Base-by-base conservation (phyloP, 1,140 invertebrate species). In the Achroia grisella region DNA sequence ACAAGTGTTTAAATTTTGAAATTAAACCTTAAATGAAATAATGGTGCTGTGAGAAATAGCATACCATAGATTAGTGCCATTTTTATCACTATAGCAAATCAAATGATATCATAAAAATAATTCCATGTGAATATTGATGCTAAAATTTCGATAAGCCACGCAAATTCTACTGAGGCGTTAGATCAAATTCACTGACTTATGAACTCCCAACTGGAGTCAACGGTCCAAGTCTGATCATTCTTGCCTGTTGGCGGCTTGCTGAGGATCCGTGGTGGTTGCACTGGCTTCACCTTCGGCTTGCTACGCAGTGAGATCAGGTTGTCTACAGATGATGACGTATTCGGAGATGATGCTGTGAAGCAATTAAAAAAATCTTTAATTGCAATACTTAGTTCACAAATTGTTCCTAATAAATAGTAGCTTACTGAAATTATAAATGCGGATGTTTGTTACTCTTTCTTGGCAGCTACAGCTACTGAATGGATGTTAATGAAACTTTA, bases 141-240 rank as follows among this genome's bases (percentile, higher is more conserved):
- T 23, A 47, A 34, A 36, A 36, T 42, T 43, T 43, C 33, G 17
- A 29, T 11, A 44, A 44, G 42, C 42, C 17, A 11, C 33, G 6
- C 8, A 27, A n/a, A 23, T 23, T 23, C 17, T 23, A 23, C 17
- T 3, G 17, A 27, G 41, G 14, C 41, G 6, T 10, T 23, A 10
- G 14, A 12, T 14, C 33, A 39, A 10, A 10, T 23, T 33, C 39
- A 77, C 76, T 88, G 88, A 91, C 92, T 92, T 71, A 95, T 92
- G 63, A 95, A 95, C 71, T 94, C 93, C 94, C 94, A 95, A 65
- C 93, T 94, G 45, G 93, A 94, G 80, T 95, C 94, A 23, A 95
- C 88, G 41, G 93, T 90, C 94, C 94, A 95, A 6, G 90, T 91
- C 14, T 91, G 90, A 49, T 93, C 92, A 30, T 73, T 78, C 56